A percentile compares a stretch with the other conserved stretches of the same genome.
Conservation (phyloP, 2,797 vertebrate genomes). For the Nannoperca australis region DNA sequence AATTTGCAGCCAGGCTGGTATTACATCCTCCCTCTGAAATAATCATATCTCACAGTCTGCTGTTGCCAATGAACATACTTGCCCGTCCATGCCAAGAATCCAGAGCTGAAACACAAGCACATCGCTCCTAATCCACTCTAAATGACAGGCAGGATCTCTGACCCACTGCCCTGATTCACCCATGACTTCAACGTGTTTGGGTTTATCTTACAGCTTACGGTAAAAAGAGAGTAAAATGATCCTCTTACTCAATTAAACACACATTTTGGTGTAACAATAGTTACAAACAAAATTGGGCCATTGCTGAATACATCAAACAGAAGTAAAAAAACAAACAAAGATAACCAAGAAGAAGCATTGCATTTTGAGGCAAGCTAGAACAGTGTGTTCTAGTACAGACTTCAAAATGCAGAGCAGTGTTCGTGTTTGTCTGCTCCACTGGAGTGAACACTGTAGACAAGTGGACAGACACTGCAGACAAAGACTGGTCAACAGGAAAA, state of each 20-base stretch:
- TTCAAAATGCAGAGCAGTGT: slow-evolving; percentile 49
- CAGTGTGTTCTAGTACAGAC: slow-evolving; percentile 62
- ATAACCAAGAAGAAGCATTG: neutral
- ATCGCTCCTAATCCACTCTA: slow-evolving; percentile 67
- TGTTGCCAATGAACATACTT: slow-evolving; percentile 58
- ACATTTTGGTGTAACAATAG: slow-evolving; percentile 10
- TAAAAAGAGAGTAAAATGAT: slow-evolving; percentile 29
- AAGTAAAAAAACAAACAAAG: neutral
- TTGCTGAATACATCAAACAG: slow-evolving; percentile 23
- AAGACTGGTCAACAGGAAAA: slow-evolving; percentile 39
- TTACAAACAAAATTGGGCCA: slow-evolving; percentile 16
- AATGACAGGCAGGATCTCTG: slow-evolving; percentile 67
- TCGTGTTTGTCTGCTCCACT: slow-evolving; percentile 63
- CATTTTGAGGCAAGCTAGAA: slow-evolving; percentile 43
- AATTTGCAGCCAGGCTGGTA: slow-evolving; percentile 1
- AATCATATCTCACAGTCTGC: slow-evolving; percentile 47
- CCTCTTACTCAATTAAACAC: slow-evolving; percentile 48
- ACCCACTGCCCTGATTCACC: slow-evolving; percentile 78
- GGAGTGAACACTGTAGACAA: slow-evolving; percentile 43
- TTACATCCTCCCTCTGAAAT: slow-evolving; percentile 24
- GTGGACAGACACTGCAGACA: slow-evolving; percentile 47
- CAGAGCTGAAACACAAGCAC: slow-evolving; percentile 50
- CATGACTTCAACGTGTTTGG: slow-evolving; percentile 55
- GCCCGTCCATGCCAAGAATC: slow-evolving; percentile 53
- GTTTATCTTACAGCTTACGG: slow-evolving; percentile 45